Conservation (phyloP, 2,888 invertebrate genomes). For the Ochropacha duplaris region DNA sequence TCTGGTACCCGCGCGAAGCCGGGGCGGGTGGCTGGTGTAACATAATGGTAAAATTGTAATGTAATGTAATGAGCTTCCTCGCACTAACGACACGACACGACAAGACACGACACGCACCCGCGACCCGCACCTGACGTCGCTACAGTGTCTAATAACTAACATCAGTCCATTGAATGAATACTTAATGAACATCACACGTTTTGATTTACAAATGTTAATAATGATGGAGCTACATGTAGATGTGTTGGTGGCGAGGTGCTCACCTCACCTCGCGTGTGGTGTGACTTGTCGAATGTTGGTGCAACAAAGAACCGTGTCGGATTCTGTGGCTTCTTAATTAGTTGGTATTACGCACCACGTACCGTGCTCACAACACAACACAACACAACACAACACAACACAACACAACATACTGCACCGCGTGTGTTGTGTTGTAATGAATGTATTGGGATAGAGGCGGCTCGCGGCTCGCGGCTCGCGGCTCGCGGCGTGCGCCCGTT, state of each 20-base stretch:
- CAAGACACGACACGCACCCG: too few species aligned
- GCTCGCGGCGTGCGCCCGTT: conserved; percentile 7
- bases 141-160: too few species aligned
- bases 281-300: neutral
- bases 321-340: neutral
- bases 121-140: too few species aligned
- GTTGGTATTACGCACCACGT: neutral
- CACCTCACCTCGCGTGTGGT: too few species aligned
- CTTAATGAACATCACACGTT: neutral
- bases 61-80: neutral
- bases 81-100: conserved; percentile 3
- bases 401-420: too few species aligned
- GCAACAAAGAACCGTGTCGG: neutral
- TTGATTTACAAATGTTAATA: neutral
- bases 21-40: too few species aligned
- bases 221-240: neutral
- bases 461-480: conserved; percentile 9
- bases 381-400: too few species aligned
- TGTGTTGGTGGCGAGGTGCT: neutral
- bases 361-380: neutral
- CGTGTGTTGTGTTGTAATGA: conserved; percentile 3
- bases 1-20: too few species aligned
- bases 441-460: conserved; percentile 8
- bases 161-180: neutral
- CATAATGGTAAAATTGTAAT: neutral